Base-by-base conservation (phyloP, 1,140 invertebrate genomes). In the Zaprionus tsacasi region DNA sequence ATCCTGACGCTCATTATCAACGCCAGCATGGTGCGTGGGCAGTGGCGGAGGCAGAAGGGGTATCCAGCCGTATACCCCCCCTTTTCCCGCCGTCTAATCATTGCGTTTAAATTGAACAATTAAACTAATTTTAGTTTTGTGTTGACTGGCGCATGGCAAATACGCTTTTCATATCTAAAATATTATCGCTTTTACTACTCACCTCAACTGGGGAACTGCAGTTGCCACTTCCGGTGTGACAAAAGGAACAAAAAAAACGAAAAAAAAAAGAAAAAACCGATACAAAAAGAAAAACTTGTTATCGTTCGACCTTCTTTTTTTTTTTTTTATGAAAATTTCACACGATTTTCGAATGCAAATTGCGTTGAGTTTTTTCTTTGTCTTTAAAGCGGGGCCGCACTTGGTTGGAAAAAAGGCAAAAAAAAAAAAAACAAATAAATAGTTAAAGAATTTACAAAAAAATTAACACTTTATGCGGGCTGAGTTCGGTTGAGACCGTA, bases 271-370 rank as follows among this genome's bases (percentile, higher is more conserved):
- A 64, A 57, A 58, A 55, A 79, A 66, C 17, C 40, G 38, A 66
- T 60, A 55, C 27, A 55, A 61, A 63, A 76, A 54, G 35, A 81
- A 79, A 68, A 77, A 68, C 69, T 58, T 43, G 64, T 45, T 43
- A 35, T 54, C 56, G 56, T 67, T 61, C 71, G 82, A 57, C 78
- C 83, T 82, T 73, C 52, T 80, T 88, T 80, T 88, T 71, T 45
- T 80, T 88, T 80, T 88, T 71, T 45, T 30, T 0, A 6, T 10
- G 33, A 48, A 82, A 80, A 63, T 70, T 88, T 89, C 85, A 88
- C 83, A 87, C 83, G 83, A 72, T 80, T 78, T 80, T 87, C 59
- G 69, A 88, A 83, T 87, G 83, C 83, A 87, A 87, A 83, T 80
- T 73, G 76, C 76, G 63, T 88, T 67, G 17, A 17, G 67, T 21